Evolutionary conservation across 2,888 invertebrate genomes (phyloP), one percentile per base, ranked within the genome.

Genomic region (Caenorhabditis angaria): DNA sequence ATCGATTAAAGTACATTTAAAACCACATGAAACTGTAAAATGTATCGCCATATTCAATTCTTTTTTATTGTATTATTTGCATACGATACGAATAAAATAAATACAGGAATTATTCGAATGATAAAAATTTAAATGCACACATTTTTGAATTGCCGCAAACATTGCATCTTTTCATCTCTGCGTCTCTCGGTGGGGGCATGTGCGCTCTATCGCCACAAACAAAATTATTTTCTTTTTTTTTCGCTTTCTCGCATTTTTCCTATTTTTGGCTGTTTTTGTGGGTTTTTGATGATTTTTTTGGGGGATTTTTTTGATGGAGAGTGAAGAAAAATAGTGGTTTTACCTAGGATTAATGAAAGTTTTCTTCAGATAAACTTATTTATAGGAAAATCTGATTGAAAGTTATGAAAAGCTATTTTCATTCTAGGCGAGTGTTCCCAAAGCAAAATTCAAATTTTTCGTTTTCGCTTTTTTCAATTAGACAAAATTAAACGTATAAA

Each of bases 141-240:
- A 22, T 29, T 57, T 57, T 58, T 47, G 25, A 62, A 58, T 48
- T 25, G 6, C 61, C 67, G 67, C 67, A 47, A 62, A 54, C 4
- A 2, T 10, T 14, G 41, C 18, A 18, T 41, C 14, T 41, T 14
- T 41, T 6, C 4, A 8, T 35, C 3, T 56, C 59, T 63, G 63
- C 63, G 68, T 63, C 60, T 68, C 60, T 50, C 32, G 20, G 8
- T 25, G 28, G 8, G n/a, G 32, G 68, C 60, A 68, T 63, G 2
- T 50, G 60, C 62, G 68, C 68, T 68, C 63, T 22, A 25, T 35
- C 57, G 62, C 27, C 1, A 41, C 10, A 10, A 47, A 18, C 27
- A 6, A 28, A 48, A 22, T 25, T 51, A 47, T 22, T 51, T 55
- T 41, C 41, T 32, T 48, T 53, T 62, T 54, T 55, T 48, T 41